These are phyloP conservation scores for Argyresthia albistria DNA, from an alignment of 2,888 invertebrate species.

Conservation along the genomic window DNA sequence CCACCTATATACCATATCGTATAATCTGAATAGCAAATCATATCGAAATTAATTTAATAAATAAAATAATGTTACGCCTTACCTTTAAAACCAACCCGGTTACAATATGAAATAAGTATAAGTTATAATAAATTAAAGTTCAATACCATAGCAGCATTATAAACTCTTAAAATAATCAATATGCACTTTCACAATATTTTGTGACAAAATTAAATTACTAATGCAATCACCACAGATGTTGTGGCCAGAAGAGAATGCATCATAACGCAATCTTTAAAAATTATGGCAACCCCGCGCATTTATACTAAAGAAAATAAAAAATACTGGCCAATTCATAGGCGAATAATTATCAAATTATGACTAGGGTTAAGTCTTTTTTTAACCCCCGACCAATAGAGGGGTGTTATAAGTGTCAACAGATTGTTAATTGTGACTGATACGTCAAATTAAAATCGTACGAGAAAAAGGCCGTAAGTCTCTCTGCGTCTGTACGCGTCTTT, in stretches of 20 bases:
- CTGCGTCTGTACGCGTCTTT: no score
- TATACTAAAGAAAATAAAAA: conserved; percentile 1
- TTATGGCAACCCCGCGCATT: no score
- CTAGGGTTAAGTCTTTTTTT: conserved; percentile 9
- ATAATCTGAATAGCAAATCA: not conserved
- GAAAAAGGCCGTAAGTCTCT: no score
- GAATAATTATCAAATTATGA: not conserved
- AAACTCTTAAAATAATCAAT: not conserved
- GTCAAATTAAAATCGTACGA: no score
- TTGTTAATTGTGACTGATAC: no score
- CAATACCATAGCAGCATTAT: not conserved
- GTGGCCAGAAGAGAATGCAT: no score
- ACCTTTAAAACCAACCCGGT: not conserved
- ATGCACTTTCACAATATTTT: not conserved
- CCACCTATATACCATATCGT: no score
- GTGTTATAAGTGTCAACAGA: no score
- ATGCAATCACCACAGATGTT: not conserved
- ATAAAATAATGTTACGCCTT: not conserved
- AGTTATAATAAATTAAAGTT: not conserved
- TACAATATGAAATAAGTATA: not conserved
- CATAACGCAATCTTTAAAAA: no score
- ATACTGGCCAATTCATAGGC: conserved; percentile 4
- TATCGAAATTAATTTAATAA: not conserved
- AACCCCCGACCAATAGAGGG: no score
- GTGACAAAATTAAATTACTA: not conserved